Conservation (phyloP, 2,888 invertebrate genomes). For the Steinernema carpocapsae region DNA sequence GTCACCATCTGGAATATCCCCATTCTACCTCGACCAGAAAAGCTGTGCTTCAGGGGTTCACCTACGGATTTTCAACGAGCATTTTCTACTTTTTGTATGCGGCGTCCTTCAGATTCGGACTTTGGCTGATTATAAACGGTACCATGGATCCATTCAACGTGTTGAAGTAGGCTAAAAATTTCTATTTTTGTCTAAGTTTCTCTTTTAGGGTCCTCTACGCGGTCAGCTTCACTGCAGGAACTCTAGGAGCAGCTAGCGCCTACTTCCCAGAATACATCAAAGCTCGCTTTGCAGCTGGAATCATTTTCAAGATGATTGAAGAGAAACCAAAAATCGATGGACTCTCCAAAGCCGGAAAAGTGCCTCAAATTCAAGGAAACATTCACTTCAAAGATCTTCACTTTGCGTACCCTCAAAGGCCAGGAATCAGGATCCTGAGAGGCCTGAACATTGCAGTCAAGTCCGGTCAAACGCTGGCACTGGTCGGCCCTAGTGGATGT, state of each 20-base stretch:
- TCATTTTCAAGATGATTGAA: constrained; percentile 70
- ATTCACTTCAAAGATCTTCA: constrained; percentile 58
- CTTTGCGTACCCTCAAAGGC: constrained; percentile 70
- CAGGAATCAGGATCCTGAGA: constrained; percentile 62
- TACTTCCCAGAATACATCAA: constrained; percentile 70
- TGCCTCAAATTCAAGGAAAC: constrained; percentile 51
- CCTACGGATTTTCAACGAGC: constrained; percentile 67
- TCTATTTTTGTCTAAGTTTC: no score
- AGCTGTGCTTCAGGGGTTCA: constrained; percentile 55
- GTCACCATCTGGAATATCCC: constrained; percentile 52
- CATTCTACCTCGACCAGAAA: constrained; percentile 46
- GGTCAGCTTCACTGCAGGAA: constrained; percentile 72
- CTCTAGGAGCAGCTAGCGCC: constrained; percentile 66
- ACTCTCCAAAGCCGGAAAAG: constrained; percentile 55
- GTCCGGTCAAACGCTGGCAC: constrained; percentile 47
- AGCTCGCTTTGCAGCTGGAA: constrained; percentile 69
- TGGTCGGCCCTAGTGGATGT: constrained; percentile 69
- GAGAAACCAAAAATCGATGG: constrained; percentile 69
- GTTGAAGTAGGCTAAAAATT: constrained; percentile 70
- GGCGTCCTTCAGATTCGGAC: constrained; percentile 69
- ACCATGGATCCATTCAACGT: constrained; percentile 68
- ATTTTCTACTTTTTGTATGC: constrained; percentile 70
- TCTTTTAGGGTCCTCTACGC: constrained; percentile 73
- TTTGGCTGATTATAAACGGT: constrained; percentile 69
- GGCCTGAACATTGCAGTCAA: constrained; percentile 40